These are phyloP conservation scores for Stratiomys singularior DNA, from an alignment of 2,888 invertebrate species.

Conservation along the genomic window DNA sequence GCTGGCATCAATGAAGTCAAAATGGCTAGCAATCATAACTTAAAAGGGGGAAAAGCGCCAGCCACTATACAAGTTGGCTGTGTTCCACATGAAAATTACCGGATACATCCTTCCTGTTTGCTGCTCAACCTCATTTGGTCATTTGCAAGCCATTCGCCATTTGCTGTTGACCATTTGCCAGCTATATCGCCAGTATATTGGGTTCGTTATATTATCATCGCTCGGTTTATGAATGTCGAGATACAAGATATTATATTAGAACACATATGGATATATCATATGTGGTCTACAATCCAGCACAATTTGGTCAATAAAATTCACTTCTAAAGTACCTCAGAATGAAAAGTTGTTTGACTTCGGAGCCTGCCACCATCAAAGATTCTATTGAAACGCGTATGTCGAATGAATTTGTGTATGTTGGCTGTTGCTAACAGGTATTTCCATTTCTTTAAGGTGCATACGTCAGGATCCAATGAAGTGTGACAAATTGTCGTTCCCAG, in stretches of 20 bases:
- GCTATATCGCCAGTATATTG: background rate
- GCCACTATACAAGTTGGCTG: background rate
- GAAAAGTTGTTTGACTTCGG: slow-evolving; percentile 12
- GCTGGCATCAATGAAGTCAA: slow-evolving; percentile 44
- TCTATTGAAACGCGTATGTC: background rate
- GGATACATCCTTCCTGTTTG: slow-evolving; percentile 53
- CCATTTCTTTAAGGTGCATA: background rate
- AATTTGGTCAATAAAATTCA: slow-evolving; percentile 43
- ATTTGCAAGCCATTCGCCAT: slow-evolving; percentile 37
- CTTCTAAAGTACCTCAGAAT: slow-evolving; percentile 19
- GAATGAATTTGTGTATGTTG: background rate
- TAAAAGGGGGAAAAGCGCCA: slow-evolving; percentile 39
- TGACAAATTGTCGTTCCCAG: background rate
- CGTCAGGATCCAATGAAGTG: background rate
- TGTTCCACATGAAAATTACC: slow-evolving; percentile 51
- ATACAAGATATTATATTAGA: background rate
- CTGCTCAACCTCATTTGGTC: slow-evolving; percentile 44
- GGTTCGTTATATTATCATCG: background rate
- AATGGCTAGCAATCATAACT: slow-evolving; percentile 40
- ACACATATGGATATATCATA: background rate
- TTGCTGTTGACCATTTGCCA: background rate
- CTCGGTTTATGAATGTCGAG: background rate
- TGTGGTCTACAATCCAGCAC: background rate
- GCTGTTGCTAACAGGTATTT: background rate
- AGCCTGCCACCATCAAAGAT: background rate